Evolutionary conservation across 1,140 invertebrate species (phyloP).

Genomic region (Drosophila bocqueti): DNA sequence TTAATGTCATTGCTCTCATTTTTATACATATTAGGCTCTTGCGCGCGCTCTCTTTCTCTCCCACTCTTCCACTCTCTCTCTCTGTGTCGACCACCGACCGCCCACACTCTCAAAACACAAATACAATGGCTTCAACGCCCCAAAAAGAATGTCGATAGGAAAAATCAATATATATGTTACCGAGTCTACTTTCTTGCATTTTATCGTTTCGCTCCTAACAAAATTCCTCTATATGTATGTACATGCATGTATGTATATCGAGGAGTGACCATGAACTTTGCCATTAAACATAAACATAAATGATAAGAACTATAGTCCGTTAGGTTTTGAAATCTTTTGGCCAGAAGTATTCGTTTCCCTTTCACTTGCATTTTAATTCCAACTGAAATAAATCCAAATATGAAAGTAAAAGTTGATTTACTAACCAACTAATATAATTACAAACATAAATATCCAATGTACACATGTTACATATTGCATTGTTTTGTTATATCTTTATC

Average conservation of each 20-base stretch:
- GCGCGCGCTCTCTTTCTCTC: constrained; percentile 32
- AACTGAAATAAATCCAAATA: neutral
- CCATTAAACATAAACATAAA: constrained; percentile 13
- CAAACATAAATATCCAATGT: neutral
- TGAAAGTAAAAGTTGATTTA: neutral
- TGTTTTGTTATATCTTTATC: neutral
- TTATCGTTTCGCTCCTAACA: constrained; percentile 15
- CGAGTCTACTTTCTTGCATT: constrained; percentile 17
- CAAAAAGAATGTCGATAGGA: constrained; percentile 44
- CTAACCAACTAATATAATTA: neutral
- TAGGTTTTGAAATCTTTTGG: neutral
- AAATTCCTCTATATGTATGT: neutral
- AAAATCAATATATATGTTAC: constrained; percentile 22
- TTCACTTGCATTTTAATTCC: neutral
- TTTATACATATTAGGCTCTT: constrained; percentile 45
- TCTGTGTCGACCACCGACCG: constrained; percentile 11
- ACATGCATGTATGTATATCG: neutral
- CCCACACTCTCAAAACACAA: constrained; percentile 31
- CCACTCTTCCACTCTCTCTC: neutral
- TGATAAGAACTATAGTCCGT: neutral
- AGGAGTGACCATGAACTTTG: constrained; percentile 17
- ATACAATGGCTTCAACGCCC: constrained; percentile 42
- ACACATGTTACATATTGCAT: neutral
- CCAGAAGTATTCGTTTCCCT: neutral
- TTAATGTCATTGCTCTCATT: constrained; percentile 28